Conservation (phyloP, 2,888 invertebrate genomes). For the Catocala nupta region DNA sequence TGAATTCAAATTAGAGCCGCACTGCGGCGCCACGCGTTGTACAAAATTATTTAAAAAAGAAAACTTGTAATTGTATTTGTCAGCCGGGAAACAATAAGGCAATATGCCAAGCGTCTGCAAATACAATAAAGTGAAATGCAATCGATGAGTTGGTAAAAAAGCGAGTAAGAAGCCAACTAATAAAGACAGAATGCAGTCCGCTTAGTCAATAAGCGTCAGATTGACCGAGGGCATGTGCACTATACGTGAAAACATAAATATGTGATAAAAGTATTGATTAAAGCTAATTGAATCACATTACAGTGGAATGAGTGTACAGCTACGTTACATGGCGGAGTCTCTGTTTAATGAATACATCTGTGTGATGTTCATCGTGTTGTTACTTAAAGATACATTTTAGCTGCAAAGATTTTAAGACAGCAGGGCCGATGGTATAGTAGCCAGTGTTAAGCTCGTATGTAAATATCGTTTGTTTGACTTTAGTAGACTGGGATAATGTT, state of each 20-base stretch:
- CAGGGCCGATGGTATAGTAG: no score
- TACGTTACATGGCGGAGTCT: not conserved
- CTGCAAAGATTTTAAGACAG: no score
- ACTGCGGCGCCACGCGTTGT: no score
- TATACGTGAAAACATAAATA: slow-evolving; percentile 12
- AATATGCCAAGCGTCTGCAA: slow-evolving; percentile 4
- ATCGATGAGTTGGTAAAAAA: slow-evolving; percentile 5
- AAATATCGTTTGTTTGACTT: no score
- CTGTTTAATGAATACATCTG: no score
- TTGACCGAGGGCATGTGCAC: slow-evolving; percentile 38
- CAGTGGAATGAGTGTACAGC: slow-evolving; percentile 11
- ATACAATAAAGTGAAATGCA: slow-evolving; percentile 9
- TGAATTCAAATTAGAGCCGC: no score
- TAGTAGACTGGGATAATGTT: no score
- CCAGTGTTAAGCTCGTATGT: no score
- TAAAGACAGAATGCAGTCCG: slow-evolving; percentile 20
- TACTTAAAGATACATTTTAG: no score
- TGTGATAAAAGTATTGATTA: slow-evolving; percentile 19
- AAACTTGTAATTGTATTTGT: no score
- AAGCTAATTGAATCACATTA: slow-evolving; percentile 32
- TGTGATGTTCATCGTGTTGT: no score
- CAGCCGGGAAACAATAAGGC: not conserved
- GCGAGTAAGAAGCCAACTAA: slow-evolving; percentile 24
- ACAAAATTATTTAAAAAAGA: no score
- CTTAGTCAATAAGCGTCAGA: slow-evolving; percentile 22